Conservation (phyloP, 2,113 vertebrate genomes). For the Mixornis gularis region DNA sequence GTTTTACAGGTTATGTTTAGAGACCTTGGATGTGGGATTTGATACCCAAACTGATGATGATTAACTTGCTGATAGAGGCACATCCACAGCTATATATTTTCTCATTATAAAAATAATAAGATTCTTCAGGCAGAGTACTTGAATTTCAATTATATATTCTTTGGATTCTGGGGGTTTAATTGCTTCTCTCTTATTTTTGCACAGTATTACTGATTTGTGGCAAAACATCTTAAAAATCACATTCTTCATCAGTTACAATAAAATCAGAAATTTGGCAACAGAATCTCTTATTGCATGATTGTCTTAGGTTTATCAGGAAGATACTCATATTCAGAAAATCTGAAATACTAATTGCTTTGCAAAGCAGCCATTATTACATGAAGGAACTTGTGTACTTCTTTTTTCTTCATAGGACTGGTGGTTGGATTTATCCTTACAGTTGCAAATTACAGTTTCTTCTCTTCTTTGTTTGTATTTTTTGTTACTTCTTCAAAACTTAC, state of each 20-base stretch:
- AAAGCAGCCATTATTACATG: not conserved
- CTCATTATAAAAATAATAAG: not conserved
- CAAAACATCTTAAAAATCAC: not conserved
- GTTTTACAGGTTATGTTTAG: not conserved
- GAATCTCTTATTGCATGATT: not conserved
- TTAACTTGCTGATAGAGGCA: not conserved
- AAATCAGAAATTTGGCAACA: not conserved
- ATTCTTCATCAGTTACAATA: not conserved
- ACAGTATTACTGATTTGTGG: not conserved
- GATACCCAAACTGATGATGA: not conserved
- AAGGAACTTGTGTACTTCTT: not conserved
- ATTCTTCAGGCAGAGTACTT: not conserved
- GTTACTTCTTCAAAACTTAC: slow-evolving; percentile 91
- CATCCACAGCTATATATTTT: not conserved
- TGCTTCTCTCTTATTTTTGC: not conserved
- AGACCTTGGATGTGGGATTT: not conserved
- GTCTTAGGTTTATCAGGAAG: not conserved
- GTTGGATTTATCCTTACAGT: slow-evolving; percentile 91
- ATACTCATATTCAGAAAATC: not conserved
- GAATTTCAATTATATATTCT: not conserved
- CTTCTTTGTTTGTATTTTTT: slow-evolving; percentile 86
- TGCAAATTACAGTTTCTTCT: slow-evolving; percentile 94
- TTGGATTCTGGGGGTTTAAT: not conserved
- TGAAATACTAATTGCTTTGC: not conserved
- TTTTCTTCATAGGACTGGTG: slow-evolving; percentile 76